A percentile compares a stretch with the other conserved stretches of the same genome.
These are phyloP conservation scores for Saguinus imperator DNA, from an alignment of 2,113 vertebrate species.

Conservation along the genomic window DNA sequence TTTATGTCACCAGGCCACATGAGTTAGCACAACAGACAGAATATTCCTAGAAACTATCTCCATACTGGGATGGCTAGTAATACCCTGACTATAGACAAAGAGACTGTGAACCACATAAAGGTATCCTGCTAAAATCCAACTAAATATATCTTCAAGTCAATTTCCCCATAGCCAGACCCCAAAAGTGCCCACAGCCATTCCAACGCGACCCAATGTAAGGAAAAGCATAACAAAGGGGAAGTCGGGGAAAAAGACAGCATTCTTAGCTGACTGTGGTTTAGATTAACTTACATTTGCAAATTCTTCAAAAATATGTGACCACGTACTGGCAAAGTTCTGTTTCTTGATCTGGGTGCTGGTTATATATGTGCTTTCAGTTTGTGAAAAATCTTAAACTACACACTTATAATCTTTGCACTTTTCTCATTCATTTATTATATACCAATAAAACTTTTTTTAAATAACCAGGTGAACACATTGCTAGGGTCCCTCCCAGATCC, in stretches of 20 bases:
- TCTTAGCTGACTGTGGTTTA: not conserved
- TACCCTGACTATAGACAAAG: not conserved
- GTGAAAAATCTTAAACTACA: not conserved
- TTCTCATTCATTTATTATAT: not conserved
- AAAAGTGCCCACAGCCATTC: not conserved
- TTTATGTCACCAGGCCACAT: not conserved
- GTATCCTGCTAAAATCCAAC: not conserved
- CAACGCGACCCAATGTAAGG: not conserved
- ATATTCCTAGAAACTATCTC: not conserved
- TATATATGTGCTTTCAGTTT: not conserved
- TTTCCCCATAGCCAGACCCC: not conserved
- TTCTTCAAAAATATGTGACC: conserved; percentile 2
- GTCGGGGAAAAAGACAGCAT: not conserved
- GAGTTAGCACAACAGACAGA: not conserved
- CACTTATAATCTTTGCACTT: not conserved
- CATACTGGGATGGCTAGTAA: not conserved
- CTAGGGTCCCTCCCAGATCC: not conserved
- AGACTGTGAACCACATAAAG: not conserved
- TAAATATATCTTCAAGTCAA: not conserved
- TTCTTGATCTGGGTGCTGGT: not conserved
- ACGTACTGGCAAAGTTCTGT: not conserved
- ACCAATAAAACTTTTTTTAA: conserved; percentile 12
- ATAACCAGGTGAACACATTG: not conserved
- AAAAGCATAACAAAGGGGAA: not conserved
- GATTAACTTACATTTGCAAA: not conserved